Base-by-base conservation (phyloP, 2,888 invertebrate species). In the Pollenia labialis region DNA sequence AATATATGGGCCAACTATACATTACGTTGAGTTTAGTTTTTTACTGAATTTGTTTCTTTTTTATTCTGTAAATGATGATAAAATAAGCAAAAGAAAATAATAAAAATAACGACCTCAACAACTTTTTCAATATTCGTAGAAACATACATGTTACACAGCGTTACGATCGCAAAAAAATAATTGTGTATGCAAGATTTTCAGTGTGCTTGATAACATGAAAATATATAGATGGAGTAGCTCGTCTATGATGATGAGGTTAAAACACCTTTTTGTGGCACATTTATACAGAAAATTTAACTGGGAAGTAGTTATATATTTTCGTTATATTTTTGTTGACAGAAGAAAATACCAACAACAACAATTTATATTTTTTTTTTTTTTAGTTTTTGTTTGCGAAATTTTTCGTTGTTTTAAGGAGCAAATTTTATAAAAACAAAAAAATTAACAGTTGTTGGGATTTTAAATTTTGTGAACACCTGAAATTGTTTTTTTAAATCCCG, bases 1-100 rank as follows among this genome's bases (percentile, higher is more conserved):
- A 87, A 84, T 84, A 77, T 69, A 84, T 81, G 77, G 87, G 87
- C 84, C 77, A 87, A 87, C 74, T 81, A 81, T 87, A 75, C 60
- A 76, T 81, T 84, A 77, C 72, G 74, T 64, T 80, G 48, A 64
- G 74, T 79, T 75, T 44, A 18, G 62, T 12, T 76, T 54, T 32
- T 32, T 32, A 32, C 32, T 32, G 32, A 40, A 18, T 42, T 62
- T 60, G 40, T 58, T 16, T 60, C 40, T 48, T 50, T 42, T 18
- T 75, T 66, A 66, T 75, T 44, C 12, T 62, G 48, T 40, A 64
- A 72, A 50, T 44, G 66, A 46, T 74, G 56, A 50, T 16, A 60
- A 75, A 81, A 52, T 50, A 74, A 81, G 58, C 23, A 48, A 50
- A 4, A 46, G 44, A 68, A 50, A 71, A 56, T 46, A 66, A 50